A percentile compares a stretch with the other conserved stretches of the same genome.
These are phyloP conservation scores for Troides helena DNA, from an alignment of 2,888 invertebrate genomes.

Conservation along the genomic window DNA sequence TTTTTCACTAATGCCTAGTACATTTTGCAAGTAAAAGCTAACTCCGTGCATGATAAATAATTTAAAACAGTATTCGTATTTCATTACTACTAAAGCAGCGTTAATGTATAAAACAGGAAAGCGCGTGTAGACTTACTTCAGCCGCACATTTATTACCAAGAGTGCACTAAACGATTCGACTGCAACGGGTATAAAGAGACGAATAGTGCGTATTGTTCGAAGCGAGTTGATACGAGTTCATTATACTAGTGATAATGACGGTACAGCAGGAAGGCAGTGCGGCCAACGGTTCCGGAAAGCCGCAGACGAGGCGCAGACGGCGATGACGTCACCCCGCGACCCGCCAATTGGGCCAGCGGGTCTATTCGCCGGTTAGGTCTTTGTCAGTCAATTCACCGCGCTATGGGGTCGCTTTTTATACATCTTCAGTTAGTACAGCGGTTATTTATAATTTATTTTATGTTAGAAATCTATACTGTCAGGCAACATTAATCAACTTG, in stretches of 20 bases:
- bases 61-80: neutral
- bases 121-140: too few relatives aligned
- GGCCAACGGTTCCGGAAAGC: constrained; percentile 72
- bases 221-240: constrained; percentile 45
- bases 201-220: constrained; percentile 7
- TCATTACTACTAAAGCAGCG: neutral
- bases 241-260: constrained; percentile 62
- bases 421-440: neutral
- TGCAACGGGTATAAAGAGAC: neutral
- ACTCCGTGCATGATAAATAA: neutral
- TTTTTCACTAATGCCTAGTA: neutral
- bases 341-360: constrained; percentile 65
- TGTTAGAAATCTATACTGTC: neutral
- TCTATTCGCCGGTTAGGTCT: constrained; percentile 48
- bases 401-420: constrained; percentile 25
- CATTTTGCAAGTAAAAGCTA: neutral
- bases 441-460: constrained; percentile 7
- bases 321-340: constrained; percentile 63
- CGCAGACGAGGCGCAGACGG: constrained; percentile 72
- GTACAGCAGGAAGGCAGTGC: constrained; percentile 62
- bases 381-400: constrained; percentile 33
- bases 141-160: neutral
- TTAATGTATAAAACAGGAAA: too few relatives aligned
- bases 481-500: too few relatives aligned
- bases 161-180: constrained; percentile 2